A percentile compares a stretch with the other conserved stretches of the same genome.
These are phyloP conservation scores for Addax nasomaculatus DNA, from an alignment of 2,113 vertebrate genomes.

Conservation along the genomic window DNA sequence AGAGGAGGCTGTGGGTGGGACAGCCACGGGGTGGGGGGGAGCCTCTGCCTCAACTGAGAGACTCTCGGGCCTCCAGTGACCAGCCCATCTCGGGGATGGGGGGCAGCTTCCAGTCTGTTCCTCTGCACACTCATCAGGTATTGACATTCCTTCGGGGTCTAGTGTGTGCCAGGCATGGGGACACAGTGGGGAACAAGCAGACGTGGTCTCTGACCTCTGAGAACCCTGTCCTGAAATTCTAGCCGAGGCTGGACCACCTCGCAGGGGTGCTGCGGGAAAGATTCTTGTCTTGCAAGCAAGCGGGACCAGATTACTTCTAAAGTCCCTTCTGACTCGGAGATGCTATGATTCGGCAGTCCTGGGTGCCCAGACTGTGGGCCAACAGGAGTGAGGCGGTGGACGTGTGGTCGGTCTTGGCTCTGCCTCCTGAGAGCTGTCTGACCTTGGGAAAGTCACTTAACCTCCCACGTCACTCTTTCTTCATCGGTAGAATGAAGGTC, in stretches of 20 bases:
- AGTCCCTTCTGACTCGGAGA: not conserved
- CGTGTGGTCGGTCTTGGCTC: not conserved
- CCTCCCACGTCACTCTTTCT: not conserved
- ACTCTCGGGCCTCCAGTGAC: not conserved
- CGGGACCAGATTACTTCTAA: rapidly evolving
- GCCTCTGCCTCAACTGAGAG: not conserved
- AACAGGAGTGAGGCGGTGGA: not conserved
- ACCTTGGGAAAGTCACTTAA: not conserved
- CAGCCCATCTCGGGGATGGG: no score
- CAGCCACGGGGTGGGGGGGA: rapidly evolving
- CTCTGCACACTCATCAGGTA: rapidly evolving
- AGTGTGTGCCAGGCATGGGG: not conserved
- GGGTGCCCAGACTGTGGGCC: rapidly evolving
- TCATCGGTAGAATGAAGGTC: not conserved
- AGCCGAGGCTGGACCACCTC: rapidly evolving
- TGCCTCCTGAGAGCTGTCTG: rapidly evolving
- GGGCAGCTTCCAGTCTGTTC: not conserved
- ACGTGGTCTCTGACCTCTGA: rapidly evolving
- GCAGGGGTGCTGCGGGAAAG: rapidly evolving
- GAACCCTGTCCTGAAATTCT: not conserved
- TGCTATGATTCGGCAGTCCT: rapidly evolving
- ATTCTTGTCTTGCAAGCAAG: not conserved
- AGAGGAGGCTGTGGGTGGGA: not conserved
- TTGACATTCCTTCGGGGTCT: not conserved
- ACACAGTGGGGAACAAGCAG: not conserved